phyloP scores from a whole-genome alignment of 2,113 vertebrate genomes.

The Sturnira hondurensis region DNA sequence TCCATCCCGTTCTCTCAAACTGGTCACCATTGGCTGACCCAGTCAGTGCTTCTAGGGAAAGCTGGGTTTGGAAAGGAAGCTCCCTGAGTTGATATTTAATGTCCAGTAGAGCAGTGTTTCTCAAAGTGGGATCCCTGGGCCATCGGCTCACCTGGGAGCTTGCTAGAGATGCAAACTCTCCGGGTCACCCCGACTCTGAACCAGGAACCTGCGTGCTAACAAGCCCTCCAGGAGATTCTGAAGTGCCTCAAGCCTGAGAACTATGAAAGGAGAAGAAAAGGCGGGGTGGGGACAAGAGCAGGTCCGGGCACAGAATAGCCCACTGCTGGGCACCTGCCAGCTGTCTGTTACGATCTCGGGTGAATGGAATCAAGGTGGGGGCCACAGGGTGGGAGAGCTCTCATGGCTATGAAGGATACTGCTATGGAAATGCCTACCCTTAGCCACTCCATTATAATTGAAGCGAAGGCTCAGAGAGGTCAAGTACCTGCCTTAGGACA shows the following conservation, averaged over 20 bases:
- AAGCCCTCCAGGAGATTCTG: not conserved
- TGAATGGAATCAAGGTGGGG: rapidly evolving
- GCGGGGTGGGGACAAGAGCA: not conserved
- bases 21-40: not conserved
- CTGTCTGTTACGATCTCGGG: not conserved
- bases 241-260: not conserved
- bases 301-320: rapidly evolving
- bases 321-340: rapidly evolving
- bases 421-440: not conserved
- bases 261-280: not conserved
- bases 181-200: no score
- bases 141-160: not conserved
- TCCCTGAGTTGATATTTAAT: not conserved
- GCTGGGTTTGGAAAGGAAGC: not conserved
- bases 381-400: rapidly evolving
- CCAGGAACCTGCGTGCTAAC: not conserved
- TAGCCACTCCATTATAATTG: not conserved
- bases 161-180: not conserved
- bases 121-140: not conserved
- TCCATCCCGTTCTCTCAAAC: not conserved
- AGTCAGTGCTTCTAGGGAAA: not conserved
- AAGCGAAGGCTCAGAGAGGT: not conserved
- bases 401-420: not conserved
- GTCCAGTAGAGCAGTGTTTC: not conserved
- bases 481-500: not conserved